These are phyloP conservation scores for Lepisosteus oculatus DNA, from an alignment of 2,113 vertebrate species.

Conservation along the genomic window DNA sequence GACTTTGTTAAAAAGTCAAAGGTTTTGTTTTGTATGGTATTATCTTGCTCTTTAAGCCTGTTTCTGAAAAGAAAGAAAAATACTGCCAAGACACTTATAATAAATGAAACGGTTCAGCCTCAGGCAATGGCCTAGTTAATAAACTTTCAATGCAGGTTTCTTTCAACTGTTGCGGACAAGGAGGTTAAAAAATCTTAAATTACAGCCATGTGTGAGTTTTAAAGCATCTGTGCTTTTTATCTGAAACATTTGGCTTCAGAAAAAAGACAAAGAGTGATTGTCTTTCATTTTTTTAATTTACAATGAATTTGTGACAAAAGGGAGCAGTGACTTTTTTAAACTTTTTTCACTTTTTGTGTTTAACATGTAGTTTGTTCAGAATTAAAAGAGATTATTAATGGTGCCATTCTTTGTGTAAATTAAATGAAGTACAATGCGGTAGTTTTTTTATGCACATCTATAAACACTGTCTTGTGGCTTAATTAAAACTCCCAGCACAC, in stretches of 20 bases:
- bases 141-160: slow-evolving; percentile 83
- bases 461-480: no score
- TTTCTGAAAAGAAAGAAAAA: slow-evolving; percentile 78
- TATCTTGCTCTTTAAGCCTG: slow-evolving; percentile 80
- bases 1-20: slow-evolving; percentile 54
- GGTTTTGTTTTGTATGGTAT: slow-evolving; percentile 83
- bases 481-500: no score
- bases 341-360: no score
- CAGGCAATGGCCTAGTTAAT: slow-evolving; percentile 80
- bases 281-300: slow-evolving; percentile 71
- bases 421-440: no score
- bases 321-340: no score
- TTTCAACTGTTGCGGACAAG: slow-evolving; percentile 82
- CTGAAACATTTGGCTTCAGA: slow-evolving; percentile 55
- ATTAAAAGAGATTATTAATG: no score
- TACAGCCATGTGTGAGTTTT: slow-evolving; percentile 82
- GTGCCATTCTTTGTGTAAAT: no score
- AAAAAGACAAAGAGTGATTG: slow-evolving; percentile 63
- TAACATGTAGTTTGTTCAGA: no score
- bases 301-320: slow-evolving; percentile 43
- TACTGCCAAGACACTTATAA: slow-evolving; percentile 79
- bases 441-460: no score
- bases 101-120: slow-evolving; percentile 79
- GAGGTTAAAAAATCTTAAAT: slow-evolving; percentile 76
- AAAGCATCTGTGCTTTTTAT: slow-evolving; percentile 77